Base-by-base conservation (phyloP, 1,140 invertebrate genomes). In the Bombus difficillimus region DNA sequence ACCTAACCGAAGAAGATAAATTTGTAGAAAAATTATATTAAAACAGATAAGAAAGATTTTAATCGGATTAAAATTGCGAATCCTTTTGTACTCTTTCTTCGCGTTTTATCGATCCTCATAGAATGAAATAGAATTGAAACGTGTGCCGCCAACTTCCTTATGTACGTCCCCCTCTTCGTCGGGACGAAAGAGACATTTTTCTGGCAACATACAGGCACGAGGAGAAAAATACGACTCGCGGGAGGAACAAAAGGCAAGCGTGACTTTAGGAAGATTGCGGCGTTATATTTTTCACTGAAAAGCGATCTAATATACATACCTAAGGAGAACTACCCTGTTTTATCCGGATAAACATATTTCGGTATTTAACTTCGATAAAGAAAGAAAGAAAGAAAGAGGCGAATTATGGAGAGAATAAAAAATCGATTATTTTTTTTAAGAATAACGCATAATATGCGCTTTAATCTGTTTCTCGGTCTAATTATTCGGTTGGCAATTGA, bases 71-170 rank as follows among this genome's bases (percentile, higher is more conserved):
- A 53, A 53, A 18, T 53, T 18, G 47, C 18, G 1, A 53, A 53
- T 53, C 18, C 8, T 22, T 22, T 22, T 53, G 18, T 22, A 22
- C 8, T 8, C 47, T 53, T 53, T 53, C 18, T 53, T 8, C 47
- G 18, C 1, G 47, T 8, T 53, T 22, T 53, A 22, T 53, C 47
- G 47, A 53, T 53, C 22, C 47, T 22, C 47, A 1, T 41, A 3
- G 8, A 28, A 53, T n/a, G 32, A 41, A 66, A 82, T 39, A 66
- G n/a, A 59, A 75, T 47, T 82, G 81, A 75, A 82, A 66, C 18
- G 59, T 47, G 57, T 74, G 47, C 10, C n/a, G 0, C 1, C 5
- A n/a, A 34, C 32, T 57, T 80, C 25, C 34, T 39, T 34, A 47
- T 15, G 18, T 22, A 1, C 39, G 53, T 28, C 13, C 8, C 32